A percentile compares a stretch with the other conserved stretches of the same genome.
Conservation (phyloP, 1,140 invertebrate genomes). For the Zaprionus tsacasi region DNA sequence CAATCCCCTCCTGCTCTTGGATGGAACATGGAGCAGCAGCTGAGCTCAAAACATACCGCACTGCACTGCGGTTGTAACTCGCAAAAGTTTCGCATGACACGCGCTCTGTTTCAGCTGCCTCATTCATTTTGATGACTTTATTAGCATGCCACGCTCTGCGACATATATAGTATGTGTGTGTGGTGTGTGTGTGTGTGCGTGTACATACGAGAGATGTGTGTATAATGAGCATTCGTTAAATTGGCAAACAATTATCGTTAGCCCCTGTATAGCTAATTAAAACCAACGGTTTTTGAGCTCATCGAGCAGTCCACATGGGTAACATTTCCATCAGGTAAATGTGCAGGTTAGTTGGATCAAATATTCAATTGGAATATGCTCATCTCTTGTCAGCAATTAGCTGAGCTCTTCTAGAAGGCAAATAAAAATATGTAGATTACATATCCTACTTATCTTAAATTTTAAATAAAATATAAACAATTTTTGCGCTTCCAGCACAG, state of each 20-base stretch:
- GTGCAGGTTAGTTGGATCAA: background rate
- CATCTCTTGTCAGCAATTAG: too few species aligned
- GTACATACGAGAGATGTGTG: conserved; percentile 54
- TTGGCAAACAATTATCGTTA: conserved; percentile 40
- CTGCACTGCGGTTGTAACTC: conserved; percentile 61
- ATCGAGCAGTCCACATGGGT: background rate
- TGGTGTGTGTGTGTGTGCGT: background rate
- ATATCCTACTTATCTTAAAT: background rate
- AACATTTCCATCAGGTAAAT: background rate
- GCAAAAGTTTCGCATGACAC: conserved; percentile 57
- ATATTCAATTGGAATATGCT: background rate
- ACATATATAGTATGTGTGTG: conserved; percentile 6
- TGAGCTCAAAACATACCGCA: conserved; percentile 11
- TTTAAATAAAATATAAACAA: background rate
- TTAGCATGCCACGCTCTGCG: conserved; percentile 54
- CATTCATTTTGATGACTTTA: conserved; percentile 62
- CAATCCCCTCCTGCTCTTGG: background rate
- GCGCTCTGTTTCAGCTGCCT: conserved; percentile 16
- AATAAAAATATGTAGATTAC: too few species aligned
- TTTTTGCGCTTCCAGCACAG: background rate
- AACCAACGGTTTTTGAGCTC: background rate
- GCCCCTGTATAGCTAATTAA: background rate
- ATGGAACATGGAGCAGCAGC: conserved; percentile 16
- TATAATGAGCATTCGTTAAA: conserved; percentile 70
- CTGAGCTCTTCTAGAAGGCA: too few species aligned